Evolutionary conservation across 2,888 invertebrate genomes (phyloP).

Genomic region (Catocala fraxini): DNA sequence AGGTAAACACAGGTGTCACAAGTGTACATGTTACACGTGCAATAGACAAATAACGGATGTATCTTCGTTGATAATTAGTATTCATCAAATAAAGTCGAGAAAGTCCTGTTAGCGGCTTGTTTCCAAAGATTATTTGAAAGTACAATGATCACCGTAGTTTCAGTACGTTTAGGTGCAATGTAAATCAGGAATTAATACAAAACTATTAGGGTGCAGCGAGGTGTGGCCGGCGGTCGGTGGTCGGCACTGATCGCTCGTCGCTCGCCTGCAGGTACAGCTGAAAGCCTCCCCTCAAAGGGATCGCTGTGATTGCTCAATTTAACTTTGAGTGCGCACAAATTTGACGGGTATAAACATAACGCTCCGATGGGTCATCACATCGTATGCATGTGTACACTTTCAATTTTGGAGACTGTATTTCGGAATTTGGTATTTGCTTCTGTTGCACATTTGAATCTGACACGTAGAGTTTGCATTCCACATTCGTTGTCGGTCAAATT

Average conservation of each 20-base stretch:
- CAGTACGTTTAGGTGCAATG: slow-evolving; percentile 14
- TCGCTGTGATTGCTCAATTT: slow-evolving; percentile 42
- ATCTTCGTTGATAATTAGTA: slow-evolving; percentile 27
- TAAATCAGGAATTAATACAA: slow-evolving; percentile 30
- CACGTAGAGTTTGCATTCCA: background rate
- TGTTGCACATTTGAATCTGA: background rate
- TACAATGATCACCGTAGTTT: slow-evolving; percentile 34
- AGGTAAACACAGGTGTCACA: background rate
- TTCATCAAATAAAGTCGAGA: slow-evolving; percentile 42
- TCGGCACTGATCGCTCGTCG: slow-evolving; percentile 2
- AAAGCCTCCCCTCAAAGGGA: slow-evolving; percentile 43
- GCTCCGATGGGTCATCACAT: slow-evolving; percentile 2
- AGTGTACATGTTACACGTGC: slow-evolving; percentile 34
- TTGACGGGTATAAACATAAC: slow-evolving; percentile 2
- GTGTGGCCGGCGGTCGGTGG: background rate
- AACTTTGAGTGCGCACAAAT: slow-evolving; percentile 26
- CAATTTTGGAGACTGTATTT: slow-evolving; percentile 1
- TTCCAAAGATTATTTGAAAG: slow-evolving; percentile 36
- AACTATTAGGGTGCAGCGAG: slow-evolving; percentile 31
- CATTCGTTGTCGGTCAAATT: slow-evolving; percentile 2
- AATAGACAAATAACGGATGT: slow-evolving; percentile 24
- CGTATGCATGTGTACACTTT: background rate
- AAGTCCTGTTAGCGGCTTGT: slow-evolving; percentile 36
- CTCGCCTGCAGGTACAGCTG: slow-evolving; percentile 11
- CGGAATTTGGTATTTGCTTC: slow-evolving; percentile 13